phyloP scores from a whole-genome alignment of 1,140 invertebrate genomes.

The Caenorhabditis remanei region DNA sequence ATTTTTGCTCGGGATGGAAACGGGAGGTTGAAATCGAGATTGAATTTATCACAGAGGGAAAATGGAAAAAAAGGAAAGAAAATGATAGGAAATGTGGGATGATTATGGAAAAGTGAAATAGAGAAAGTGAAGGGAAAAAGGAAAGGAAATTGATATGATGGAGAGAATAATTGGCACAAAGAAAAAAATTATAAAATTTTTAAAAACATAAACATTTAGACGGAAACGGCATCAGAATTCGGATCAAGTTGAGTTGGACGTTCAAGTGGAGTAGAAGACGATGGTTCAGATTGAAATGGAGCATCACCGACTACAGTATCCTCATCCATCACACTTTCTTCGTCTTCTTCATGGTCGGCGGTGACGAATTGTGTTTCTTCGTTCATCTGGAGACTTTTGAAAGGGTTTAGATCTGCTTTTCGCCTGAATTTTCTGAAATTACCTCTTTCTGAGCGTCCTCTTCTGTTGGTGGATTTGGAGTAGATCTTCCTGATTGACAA shows the following conservation, averaged over 20 bases:
- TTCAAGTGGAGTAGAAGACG: background rate
- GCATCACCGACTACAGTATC: slow-evolving; percentile 4
- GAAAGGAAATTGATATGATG: slow-evolving; percentile 20
- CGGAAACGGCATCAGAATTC: background rate
- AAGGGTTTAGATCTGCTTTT: background rate
- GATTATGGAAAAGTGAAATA: background rate
- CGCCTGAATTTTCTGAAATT: background rate
- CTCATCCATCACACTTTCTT: slow-evolving; percentile 34
- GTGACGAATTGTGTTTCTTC: slow-evolving; percentile 2
- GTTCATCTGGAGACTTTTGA: slow-evolving; percentile 47
- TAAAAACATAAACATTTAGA: background rate
- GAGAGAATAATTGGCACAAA: background rate
- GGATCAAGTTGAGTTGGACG: slow-evolving; percentile 7
- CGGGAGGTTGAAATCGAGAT: background rate
- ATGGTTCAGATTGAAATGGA: background rate
- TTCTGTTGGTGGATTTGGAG: slow-evolving; percentile 51
- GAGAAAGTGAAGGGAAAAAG: background rate
- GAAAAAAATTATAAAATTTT: background rate
- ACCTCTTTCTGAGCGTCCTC: slow-evolving; percentile 46
- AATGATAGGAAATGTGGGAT: background rate
- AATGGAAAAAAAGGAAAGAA: background rate
- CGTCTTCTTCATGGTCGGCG: slow-evolving; percentile 45
- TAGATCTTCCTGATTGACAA: slow-evolving; percentile 32
- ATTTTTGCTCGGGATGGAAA: background rate
- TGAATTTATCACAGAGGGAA: slow-evolving; percentile 13